Evolutionary conservation across 1,140 invertebrate genomes (phyloP), one percentile per base, ranked within the genome.

Genomic region (Cotesia typhae): DNA sequence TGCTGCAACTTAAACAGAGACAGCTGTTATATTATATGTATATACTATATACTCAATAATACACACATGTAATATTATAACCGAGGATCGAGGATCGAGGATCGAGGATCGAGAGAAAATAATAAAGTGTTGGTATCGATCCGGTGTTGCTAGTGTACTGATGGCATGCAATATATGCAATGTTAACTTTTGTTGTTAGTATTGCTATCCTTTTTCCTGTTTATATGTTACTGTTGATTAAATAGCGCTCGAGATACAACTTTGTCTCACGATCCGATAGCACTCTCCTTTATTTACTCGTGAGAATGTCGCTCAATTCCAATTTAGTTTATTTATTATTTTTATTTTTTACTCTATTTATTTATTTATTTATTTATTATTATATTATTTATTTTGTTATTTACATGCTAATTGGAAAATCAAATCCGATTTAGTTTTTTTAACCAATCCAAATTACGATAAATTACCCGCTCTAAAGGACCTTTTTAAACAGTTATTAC

Each of bases 211-310:
- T 28, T 28, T 28, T 28, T 28, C 1, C 28, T 28, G 28, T 28
- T 28, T 28, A 28, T 28, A 28, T 28, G 28, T 14, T 17, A 20
- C 14, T 63, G 60, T 36, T 63, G 37, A 37, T 63, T 63, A 51
- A 67, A 64, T 65, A 35, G 70, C 41, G 37, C 41, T n/a, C 28
- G 36, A 12, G 37, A 59, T 59, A 59, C 20, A 63, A 71, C 70
- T 71, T 71, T 67, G 70, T 72, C 70, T 65, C 70, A 63, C 51
- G 66, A 57, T 57, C 17, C n/a, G 55, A 47, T 20, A 65, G 53
- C 41, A 47, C 53, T 65, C 51, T 65, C 17, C 51, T 20, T n/a
- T 65, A 36, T 66, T 65, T 66, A 65, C 35, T 38, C 65, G 52
- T 66, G 67, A 69, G 67, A 59, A 41, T 55, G 61, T 52, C 64